A percentile compares a stretch with the other conserved stretches of the same genome.
These are phyloP conservation scores for Vespertilio murinus DNA, from an alignment of 2,797 vertebrate species.

Conservation along the genomic window DNA sequence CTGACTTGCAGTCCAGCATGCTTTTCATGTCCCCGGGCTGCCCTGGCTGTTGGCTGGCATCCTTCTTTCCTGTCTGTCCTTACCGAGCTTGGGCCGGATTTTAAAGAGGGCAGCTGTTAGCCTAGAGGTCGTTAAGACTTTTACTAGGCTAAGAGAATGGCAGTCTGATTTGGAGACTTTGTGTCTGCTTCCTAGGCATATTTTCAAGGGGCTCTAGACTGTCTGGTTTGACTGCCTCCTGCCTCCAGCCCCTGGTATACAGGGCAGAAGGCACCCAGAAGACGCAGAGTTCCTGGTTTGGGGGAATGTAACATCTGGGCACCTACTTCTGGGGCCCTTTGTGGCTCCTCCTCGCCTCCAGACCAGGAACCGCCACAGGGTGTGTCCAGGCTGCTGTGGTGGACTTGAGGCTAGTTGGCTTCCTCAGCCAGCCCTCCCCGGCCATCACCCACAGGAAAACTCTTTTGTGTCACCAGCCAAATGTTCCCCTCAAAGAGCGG, in stretches of 20 bases:
- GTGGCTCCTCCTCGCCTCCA: conserved; percentile 54
- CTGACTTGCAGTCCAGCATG: conserved; percentile 6
- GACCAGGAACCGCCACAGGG: conserved; percentile 43
- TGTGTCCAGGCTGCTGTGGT: conserved; percentile 52
- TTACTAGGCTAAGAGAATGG: background rate
- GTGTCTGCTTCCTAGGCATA: background rate
- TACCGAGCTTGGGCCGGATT: conserved; percentile 19
- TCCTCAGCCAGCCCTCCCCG: background rate
- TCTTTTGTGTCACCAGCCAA: conserved; percentile 61
- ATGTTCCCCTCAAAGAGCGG: conserved; percentile 54
- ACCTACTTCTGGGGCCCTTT: conserved; percentile 1
- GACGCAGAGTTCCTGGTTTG: background rate
- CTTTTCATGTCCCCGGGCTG: conserved; percentile 15
- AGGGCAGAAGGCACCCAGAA: background rate
- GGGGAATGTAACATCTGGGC: background rate
- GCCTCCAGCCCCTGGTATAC: background rate
- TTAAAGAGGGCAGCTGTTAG: conserved; percentile 45
- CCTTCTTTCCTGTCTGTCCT: conserved; percentile 5
- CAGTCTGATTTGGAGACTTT: background rate
- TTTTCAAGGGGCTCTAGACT: conserved; percentile 24
- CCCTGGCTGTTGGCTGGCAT: conserved; percentile 1
- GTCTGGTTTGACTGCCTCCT: background rate
- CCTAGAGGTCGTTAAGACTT: conserved; percentile 23
- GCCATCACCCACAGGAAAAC: conserved; percentile 58
- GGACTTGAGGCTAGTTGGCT: conserved; percentile 48